These are phyloP conservation scores for Eonycteris spelaea DNA, from an alignment of 2,113 vertebrate genomes.

Conservation along the genomic window DNA sequence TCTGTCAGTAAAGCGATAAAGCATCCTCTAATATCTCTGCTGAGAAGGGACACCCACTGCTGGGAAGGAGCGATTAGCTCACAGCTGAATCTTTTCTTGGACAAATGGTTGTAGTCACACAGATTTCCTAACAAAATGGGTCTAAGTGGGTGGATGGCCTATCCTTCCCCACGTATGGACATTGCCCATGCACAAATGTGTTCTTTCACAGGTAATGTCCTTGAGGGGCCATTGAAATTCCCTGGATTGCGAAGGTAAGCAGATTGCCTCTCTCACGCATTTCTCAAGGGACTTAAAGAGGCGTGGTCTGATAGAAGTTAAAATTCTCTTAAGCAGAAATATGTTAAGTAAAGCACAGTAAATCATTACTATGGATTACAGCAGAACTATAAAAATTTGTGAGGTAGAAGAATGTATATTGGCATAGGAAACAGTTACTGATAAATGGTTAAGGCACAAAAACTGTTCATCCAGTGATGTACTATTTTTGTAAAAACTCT, in stretches of 20 bases:
- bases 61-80: not conserved
- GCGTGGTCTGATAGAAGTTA: not conserved
- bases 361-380: conserved; percentile 2
- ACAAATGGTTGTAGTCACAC: not conserved
- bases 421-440: not conserved
- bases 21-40: not conserved
- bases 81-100: not conserved
- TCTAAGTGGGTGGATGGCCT: not conserved
- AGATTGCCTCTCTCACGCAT: not conserved
- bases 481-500: not conserved
- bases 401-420: not conserved
- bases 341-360: not conserved
- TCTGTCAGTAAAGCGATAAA: not conserved
- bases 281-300: not conserved
- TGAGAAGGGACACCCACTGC: too few relatives aligned
- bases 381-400: conserved; percentile 10
- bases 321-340: not conserved
- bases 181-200: not conserved
- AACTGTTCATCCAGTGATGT: not conserved
- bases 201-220: not conserved
- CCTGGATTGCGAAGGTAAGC: not conserved
- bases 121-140: not conserved
- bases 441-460: not conserved
- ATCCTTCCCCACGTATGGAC: not conserved
- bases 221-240: not conserved